Base-by-base conservation (phyloP, 2,797 vertebrate genomes). In the Pteronotus mesoamericanus region DNA sequence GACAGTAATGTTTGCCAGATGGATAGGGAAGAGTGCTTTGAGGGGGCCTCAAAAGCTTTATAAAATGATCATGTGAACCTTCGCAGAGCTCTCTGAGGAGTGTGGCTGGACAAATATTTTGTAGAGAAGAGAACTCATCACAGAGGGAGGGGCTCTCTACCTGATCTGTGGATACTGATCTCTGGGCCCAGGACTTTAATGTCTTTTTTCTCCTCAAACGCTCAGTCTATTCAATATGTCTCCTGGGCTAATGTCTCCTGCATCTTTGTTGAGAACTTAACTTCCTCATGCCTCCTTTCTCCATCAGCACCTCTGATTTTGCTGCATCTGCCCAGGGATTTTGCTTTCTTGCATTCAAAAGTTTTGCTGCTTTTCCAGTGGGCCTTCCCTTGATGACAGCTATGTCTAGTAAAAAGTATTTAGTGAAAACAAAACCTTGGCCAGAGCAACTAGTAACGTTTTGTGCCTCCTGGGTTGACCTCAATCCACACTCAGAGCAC, bases 241-340 rank as follows among this genome's bases (percentile, higher is more conserved):
- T 85, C 97, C 95, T 97, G 96, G 69, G 96, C 87, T 69, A 95
- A 84, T 53, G 86, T 94, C 39, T 88, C 83, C 34, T 96, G 90
- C 3, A 59, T 97, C 95, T 98, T 94, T 51, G 29, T 80, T 53
- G 98, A 96, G n/a, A 94, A 78, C 53, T 61, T 90, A 37, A 92
- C 93, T 83, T 96, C 88, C 53, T 94, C 55, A 22, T 48, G 55
- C 39, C 8, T 96, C 39, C n/a, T n/a, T 42, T 96, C n/a, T 92
- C 64, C n/a, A 32, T n/a, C 24, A 44, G 64, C n/a, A 85, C 32
- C 39, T 98, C 86, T 0, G 78, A 69, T 37, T 87, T 88, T 96
- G 96, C 66, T 77, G 84, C 18, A 51, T 77, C 53, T 89, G 83
- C 24, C 51, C 34, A 80, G 96, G 92, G 74, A 89, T 95, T 89